Conservation (phyloP, 2,888 invertebrate species). For the Metacarcinus magister region DNA sequence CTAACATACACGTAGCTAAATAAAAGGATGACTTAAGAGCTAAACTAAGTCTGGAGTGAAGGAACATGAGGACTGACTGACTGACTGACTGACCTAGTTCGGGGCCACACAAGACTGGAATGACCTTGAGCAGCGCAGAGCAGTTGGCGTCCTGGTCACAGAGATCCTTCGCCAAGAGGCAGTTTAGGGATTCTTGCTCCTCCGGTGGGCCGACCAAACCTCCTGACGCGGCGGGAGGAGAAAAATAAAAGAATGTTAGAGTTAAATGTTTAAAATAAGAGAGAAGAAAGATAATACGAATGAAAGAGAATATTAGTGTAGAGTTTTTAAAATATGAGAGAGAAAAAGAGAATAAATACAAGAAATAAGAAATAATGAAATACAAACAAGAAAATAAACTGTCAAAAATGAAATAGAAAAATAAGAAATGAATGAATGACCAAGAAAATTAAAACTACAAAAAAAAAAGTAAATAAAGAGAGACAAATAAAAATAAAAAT, state of each 20-base stretch:
- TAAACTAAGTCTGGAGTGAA: no score
- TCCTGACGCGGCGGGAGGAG: constrained; percentile 3
- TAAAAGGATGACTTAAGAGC: background rate
- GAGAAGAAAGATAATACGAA: no score
- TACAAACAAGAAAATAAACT: no score
- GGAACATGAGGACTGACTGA: background rate
- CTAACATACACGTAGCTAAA: no score
- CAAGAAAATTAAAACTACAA: no score
- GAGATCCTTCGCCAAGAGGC: constrained; percentile 93
- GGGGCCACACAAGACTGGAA: constrained; percentile 95
- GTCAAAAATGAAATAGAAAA: no score
- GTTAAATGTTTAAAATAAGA: no score
- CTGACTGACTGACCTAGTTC: constrained; percentile 91
- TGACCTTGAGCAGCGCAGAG: constrained; percentile 94
- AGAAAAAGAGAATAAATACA: no score
- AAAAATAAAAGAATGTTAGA: background rate
- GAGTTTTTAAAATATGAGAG: no score
- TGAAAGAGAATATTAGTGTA: no score
- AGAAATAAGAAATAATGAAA: no score
- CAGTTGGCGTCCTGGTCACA: constrained; percentile 96
- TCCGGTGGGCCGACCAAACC: constrained; percentile 1
- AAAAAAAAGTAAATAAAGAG: background rate
- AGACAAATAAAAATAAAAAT: background rate
- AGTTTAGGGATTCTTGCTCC: constrained; percentile 87
- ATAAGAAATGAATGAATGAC: no score